These are phyloP conservation scores for fruit fly (Drosophila melanogaster) DNA, from an alignment of 1,140 invertebrate genomes.

Conservation along the genomic window Release_6_plus_ISO1_MT NT_033777.3:4802001-4802500, in stretches of 20 bases:
- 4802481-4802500: slow-evolving; percentile 18
- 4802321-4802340: slow-evolving; percentile 3
- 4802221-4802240: too few relatives aligned
- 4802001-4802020: slow-evolving; percentile 2
- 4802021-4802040: slow-evolving; percentile 14
- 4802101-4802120: neutral
- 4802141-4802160: too few relatives aligned
- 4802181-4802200: too few relatives aligned
- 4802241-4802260: too few relatives aligned
- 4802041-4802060: slow-evolving; percentile 15
- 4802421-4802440: slow-evolving; percentile 14
- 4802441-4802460: slow-evolving; percentile 2
- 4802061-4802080: slow-evolving; percentile 18
- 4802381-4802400: slow-evolving; percentile 8
- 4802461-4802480: slow-evolving; percentile 22
- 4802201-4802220: too few relatives aligned
- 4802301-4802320: slow-evolving; percentile 12
- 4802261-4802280: slow-evolving; percentile 19
- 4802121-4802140: too few relatives aligned
- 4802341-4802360: slow-evolving; percentile 20
- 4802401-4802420: slow-evolving; percentile 19
- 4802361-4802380: slow-evolving; percentile 32
- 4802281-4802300: slow-evolving; percentile 1
- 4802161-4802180: too few relatives aligned
- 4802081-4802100: neutral